phyloP scores from a whole-genome alignment of 2,113 vertebrate genomes.

The Sapayoa aenigma region DNA sequence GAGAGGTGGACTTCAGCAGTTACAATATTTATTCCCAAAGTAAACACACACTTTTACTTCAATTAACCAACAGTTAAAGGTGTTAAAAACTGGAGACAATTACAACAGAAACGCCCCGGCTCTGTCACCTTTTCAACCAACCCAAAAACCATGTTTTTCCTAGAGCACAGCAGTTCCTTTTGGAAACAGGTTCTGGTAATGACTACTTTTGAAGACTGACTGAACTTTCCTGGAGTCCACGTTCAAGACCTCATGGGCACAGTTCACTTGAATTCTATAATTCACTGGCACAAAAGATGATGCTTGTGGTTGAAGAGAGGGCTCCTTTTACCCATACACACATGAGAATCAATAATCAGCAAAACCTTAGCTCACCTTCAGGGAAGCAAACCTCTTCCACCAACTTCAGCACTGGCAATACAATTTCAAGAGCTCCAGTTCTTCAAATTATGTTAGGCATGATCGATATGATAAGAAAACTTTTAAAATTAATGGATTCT shows the following conservation, averaged over 20 bases:
- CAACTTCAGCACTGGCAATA: background rate
- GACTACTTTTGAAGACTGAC: background rate
- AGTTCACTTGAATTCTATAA: background rate
- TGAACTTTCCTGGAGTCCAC: background rate
- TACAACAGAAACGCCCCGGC: background rate
- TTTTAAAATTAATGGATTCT: background rate
- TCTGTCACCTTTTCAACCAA: background rate
- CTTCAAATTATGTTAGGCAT: fast-evolving
- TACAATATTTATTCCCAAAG: background rate
- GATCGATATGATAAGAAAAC: background rate
- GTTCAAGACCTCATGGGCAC: background rate
- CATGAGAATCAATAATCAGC: constrained; percentile 12
- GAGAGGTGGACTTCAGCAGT: background rate
- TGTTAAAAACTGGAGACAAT: background rate
- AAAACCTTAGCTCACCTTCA: background rate
- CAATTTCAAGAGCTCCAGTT: background rate
- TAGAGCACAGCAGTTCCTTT: background rate
- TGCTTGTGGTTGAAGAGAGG: background rate
- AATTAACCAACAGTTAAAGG: background rate
- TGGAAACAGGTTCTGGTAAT: background rate
- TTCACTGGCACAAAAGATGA: background rate
- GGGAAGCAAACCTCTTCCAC: background rate
- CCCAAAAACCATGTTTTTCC: background rate
- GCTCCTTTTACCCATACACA: background rate
- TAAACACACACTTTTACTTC: background rate